Conservation (phyloP, 2,888 invertebrate genomes). For the Luperina testacea region DNA sequence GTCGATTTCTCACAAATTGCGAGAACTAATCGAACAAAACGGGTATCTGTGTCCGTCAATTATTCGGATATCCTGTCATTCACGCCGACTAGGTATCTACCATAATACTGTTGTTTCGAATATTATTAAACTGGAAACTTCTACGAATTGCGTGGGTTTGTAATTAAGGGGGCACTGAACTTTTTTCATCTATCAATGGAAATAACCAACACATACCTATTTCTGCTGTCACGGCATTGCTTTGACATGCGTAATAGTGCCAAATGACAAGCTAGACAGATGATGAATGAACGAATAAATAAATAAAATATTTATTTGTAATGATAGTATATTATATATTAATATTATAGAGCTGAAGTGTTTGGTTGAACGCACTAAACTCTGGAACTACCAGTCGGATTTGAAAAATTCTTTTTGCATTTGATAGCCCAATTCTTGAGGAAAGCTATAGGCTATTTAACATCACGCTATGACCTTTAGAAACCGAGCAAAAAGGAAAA, state of each 20-base stretch:
- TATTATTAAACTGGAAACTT: constrained; percentile 6
- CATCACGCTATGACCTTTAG: too few relatives aligned
- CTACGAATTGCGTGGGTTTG: constrained; percentile 1
- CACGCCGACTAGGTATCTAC: not conserved
- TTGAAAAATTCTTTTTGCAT: too few relatives aligned
- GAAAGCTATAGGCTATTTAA: too few relatives aligned
- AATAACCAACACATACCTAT: not conserved
- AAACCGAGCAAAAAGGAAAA: too few relatives aligned
- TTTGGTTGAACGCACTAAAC: too few relatives aligned
- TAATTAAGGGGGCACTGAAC: constrained; percentile 14
- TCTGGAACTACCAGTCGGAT: too few relatives aligned
- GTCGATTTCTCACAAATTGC: constrained; percentile 47
- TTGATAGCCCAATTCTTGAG: too few relatives aligned
- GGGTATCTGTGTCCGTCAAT: constrained; percentile 10
- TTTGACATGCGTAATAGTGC: not conserved
- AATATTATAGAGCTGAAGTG: too few relatives aligned
- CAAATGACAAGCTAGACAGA: not conserved
- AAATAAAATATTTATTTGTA: not conserved
- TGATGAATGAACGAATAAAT: not conserved
- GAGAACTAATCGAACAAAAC: constrained; percentile 44
- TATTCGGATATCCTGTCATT: constrained; percentile 54
- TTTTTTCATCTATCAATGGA: constrained; percentile 6
- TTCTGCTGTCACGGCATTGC: not conserved
- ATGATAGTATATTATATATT: not conserved
- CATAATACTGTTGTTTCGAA: constrained; percentile 1